Evolutionary conservation across 2,888 invertebrate genomes (phyloP).

Genomic region (Calameuta idolon): DNA sequence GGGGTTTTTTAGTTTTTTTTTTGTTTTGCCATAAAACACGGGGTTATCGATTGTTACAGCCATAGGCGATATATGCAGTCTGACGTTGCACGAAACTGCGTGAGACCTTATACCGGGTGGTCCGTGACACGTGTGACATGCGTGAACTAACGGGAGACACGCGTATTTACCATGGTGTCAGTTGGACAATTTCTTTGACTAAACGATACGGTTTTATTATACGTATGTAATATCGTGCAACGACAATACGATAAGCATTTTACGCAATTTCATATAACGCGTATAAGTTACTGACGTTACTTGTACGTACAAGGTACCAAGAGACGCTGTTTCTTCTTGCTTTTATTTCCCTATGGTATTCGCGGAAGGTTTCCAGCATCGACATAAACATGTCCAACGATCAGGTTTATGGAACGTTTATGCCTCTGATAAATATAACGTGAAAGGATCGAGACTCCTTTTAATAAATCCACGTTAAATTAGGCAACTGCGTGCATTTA

Average conservation of each 20-base stretch:
- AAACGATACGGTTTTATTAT: neutral
- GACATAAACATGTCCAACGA: neutral
- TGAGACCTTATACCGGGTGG: slow-evolving; percentile 5
- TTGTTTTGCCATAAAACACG: neutral
- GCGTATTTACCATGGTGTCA: neutral
- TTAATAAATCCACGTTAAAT: neutral
- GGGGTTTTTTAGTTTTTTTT: neutral
- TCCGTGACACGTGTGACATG: neutral
- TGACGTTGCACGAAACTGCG: neutral
- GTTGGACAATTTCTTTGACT: neutral
- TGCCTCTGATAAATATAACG: neutral
- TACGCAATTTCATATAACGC: neutral
- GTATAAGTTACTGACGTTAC: neutral
- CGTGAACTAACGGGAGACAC: neutral
- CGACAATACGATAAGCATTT: neutral
- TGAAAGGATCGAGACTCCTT: neutral
- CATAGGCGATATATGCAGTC: neutral
- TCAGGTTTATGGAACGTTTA: neutral
- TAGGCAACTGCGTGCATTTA: neutral
- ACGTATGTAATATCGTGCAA: neutral
- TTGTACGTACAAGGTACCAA: neutral
- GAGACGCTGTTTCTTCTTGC: neutral
- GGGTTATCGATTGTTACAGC: neutral
- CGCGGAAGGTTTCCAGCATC: neutral
- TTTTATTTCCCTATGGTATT: neutral